Evolutionary conservation across 2,888 invertebrate species (phyloP).

Genomic region (Dilophus febrilis): DNA sequence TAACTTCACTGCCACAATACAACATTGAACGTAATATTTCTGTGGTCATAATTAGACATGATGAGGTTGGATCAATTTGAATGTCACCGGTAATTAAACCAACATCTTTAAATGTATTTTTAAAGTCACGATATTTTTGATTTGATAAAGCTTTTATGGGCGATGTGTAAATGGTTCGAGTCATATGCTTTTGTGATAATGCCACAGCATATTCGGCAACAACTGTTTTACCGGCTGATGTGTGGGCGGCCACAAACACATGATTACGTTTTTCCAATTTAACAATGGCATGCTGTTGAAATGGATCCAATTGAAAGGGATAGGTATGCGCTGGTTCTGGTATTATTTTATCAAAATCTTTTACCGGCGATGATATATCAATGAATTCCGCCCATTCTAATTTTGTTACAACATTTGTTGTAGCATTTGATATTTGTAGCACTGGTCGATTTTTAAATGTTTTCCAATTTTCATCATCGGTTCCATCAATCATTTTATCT

Average conservation of each 20-base stretch:
- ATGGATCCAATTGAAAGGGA: slow-evolving; percentile 87
- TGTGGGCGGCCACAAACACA: slow-evolving; percentile 98
- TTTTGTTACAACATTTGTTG: slow-evolving; percentile 31
- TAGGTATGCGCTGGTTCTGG: slow-evolving; percentile 72
- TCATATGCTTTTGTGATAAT: slow-evolving; percentile 79
- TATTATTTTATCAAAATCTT: slow-evolving; percentile 61
- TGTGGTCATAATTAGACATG: slow-evolving; percentile 97
- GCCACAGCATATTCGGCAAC: slow-evolving; percentile 99
- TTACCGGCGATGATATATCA: slow-evolving; percentile 63
- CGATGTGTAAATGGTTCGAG: slow-evolving; percentile 90
- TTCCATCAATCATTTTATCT: neutral
- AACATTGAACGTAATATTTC: slow-evolving; percentile 96
- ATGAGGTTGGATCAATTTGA: slow-evolving; percentile 83
- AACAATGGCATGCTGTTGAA: slow-evolving; percentile 92
- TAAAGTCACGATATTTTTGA: slow-evolving; percentile 97
- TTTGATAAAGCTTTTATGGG: slow-evolving; percentile 98
- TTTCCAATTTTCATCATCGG: slow-evolving; percentile 5
- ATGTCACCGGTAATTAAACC: slow-evolving; percentile 90
- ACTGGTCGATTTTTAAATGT: slow-evolving; percentile 37
- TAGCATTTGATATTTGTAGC: slow-evolving; percentile 45
- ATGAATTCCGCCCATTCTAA: slow-evolving; percentile 79
- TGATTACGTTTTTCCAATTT: slow-evolving; percentile 86
- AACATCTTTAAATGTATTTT: slow-evolving; percentile 77
- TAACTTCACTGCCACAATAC: slow-evolving; percentile 84
- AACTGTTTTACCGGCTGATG: slow-evolving; percentile 97